phyloP scores from a whole-genome alignment of 2,113 vertebrate genomes.

The Chunga burmeisteri region DNA sequence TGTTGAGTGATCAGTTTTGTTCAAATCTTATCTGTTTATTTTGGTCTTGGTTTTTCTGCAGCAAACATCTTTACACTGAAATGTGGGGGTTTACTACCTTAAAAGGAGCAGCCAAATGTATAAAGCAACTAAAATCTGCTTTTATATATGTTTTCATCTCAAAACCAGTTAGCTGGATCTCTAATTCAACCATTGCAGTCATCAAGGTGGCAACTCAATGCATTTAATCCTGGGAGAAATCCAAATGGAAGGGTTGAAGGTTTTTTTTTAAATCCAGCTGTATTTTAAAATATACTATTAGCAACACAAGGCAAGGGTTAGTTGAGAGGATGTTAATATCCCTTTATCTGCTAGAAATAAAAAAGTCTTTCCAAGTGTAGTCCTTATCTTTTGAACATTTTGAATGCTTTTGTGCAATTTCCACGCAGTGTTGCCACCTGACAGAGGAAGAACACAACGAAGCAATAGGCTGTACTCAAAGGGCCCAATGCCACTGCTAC shows the following conservation, averaged over 20 bases:
- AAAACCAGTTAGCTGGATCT: neutral
- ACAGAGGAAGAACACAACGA: neutral
- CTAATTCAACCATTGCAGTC: neutral
- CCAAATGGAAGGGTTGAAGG: neutral
- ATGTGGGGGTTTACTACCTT: constrained; percentile 1
- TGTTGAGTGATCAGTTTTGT: constrained; percentile 58
- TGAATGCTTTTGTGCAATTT: neutral
- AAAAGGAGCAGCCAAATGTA: constrained; percentile 33
- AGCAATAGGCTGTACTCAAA: neutral
- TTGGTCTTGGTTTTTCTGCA: neutral
- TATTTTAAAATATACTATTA: neutral
- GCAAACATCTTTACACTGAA: constrained; percentile 40
- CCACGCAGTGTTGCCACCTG: neutral
- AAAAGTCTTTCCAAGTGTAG: neutral
- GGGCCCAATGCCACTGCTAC: too few relatives aligned
- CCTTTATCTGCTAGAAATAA: neutral
- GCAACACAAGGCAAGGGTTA: neutral
- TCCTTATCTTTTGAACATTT: neutral
- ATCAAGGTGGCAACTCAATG: neutral
- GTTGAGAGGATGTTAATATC: neutral
- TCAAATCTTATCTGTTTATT: constrained; percentile 43
- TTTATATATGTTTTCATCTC: neutral
- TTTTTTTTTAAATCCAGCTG: neutral
- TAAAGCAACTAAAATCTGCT: neutral
- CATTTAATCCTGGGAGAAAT: neutral